Percentiles rank a stretch among this genome's conserved stretches.
Evolutionary conservation across 2,797 vertebrate genomes (phyloP).

Genomic region (Myiothlypis coronata): DNA sequence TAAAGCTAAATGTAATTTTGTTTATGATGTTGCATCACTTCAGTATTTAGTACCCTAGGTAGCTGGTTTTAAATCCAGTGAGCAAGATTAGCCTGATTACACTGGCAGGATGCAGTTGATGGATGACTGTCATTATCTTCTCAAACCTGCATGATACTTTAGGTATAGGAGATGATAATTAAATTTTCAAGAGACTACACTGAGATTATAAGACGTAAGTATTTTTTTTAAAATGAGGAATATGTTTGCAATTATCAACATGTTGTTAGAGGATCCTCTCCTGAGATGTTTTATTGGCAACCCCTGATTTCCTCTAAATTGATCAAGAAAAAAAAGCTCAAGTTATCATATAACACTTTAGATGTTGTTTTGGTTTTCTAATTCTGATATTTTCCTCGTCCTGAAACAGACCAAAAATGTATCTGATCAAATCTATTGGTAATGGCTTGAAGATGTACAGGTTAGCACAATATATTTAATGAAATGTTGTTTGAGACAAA

Average conservation of each 20-base stretch:
- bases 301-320: conserved; percentile 60
- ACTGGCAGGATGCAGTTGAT: conserved; percentile 76
- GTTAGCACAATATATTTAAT: conserved; percentile 82
- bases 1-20: conserved; percentile 39
- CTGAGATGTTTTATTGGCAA: conserved; percentile 55
- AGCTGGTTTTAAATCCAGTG: conserved; percentile 60
- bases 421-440: conserved; percentile 68
- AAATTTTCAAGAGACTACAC: conserved; percentile 73
- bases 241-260: conserved; percentile 72
- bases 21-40: conserved; percentile 46
- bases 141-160: conserved; percentile 76
- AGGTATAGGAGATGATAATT: conserved; percentile 75
- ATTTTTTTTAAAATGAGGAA: conserved; percentile 42
- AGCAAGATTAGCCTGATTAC: conserved; percentile 77
- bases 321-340: conserved; percentile 52
- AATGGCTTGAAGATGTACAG: conserved; percentile 74
- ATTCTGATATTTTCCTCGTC: background rate
- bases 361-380: conserved; percentile 46
- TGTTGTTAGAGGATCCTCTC: conserved; percentile 75
- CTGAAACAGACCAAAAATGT: conserved; percentile 38
- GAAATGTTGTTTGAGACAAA: conserved; percentile 81
- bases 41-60: conserved; percentile 55
- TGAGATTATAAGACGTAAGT: conserved; percentile 70
- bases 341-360: conserved; percentile 31
- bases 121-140: conserved; percentile 81